Base-by-base conservation (phyloP, 2,113 vertebrate genomes). In the Heterotis niloticus region DNA sequence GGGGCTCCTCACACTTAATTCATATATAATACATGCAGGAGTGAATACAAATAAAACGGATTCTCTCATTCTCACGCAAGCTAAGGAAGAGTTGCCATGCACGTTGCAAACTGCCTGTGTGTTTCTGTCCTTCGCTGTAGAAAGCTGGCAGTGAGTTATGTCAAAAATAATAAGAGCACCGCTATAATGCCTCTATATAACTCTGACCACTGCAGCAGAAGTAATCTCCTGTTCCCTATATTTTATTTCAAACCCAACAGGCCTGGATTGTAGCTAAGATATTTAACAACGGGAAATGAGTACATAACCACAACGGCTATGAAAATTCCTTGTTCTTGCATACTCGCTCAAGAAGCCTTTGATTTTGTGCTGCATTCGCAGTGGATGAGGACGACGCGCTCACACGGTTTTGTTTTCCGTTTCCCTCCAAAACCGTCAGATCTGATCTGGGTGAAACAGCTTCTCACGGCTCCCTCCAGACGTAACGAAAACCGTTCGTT, bases 1-100 rank as follows among this genome's bases (percentile, higher is more conserved):
- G 5, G n/a, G 56, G 20, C 60, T 59, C n/a, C n/a, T 71, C 77
- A 34, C 26, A 69, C 54, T 54, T 68, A 78, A 68, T 62, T 76
- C 24, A 76, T 24, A 20, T 29, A 28, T 68, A 60, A n/a, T 60
- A 23, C 34, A 44, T 44, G 7, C 3, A 44, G 34, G 34, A 44
- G 1, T 44, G 10, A n/a, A 62, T 28, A 62, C 10, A 28, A 16
- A 23, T 26, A 60, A 60, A 78, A 44, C 5, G 17, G 52, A 74
- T 13, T 24, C 5, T 26, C 70, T 52, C 18, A n/a, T 56, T 52
- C 44, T n/a, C 44, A 73, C n/a, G 51, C 20, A 54, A 54, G 51
- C 34, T 51, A 56, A 66, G n/a, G 20, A 18, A 54, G 14, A 10
- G 7, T 20, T 54, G 20, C 23, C 12, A n/a, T 72, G 5, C 16